These are phyloP conservation scores for Bungarus multicinctus DNA, from an alignment of 2,113 vertebrate species.

Conservation along the genomic window DNA sequence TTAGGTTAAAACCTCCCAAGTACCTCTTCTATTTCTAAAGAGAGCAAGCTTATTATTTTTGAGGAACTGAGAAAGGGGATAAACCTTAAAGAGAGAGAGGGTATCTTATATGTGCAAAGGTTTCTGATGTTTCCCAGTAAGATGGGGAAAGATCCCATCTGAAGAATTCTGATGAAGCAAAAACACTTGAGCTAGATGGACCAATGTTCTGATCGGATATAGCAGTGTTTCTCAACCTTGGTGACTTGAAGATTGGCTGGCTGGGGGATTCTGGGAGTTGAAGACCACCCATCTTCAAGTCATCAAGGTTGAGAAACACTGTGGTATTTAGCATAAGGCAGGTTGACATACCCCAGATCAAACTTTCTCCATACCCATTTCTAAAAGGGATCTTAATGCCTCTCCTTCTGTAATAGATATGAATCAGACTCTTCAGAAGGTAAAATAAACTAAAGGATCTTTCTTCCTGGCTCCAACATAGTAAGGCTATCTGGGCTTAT, in stretches of 20 bases:
- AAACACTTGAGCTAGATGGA: background rate
- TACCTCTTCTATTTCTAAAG: background rate
- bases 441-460: background rate
- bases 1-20: background rate
- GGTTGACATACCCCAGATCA: background rate
- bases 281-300: background rate
- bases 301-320: background rate
- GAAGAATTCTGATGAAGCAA: background rate
- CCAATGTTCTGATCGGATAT: background rate
- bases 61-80: background rate
- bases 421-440: background rate
- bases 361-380: background rate
- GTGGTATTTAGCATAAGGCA: background rate
- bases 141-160: background rate
- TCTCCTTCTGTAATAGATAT: background rate
- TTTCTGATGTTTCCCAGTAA: background rate
- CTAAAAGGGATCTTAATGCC: background rate
- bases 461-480: background rate
- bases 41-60: background rate
- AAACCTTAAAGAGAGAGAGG: background rate
- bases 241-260: background rate
- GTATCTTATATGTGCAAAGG: background rate
- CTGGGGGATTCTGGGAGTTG: background rate
- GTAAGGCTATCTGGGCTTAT: background rate
- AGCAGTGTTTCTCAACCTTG: background rate